Evolutionary conservation across 2,888 invertebrate genomes (phyloP).

Genomic region (Teleiodes luculella): DNA sequence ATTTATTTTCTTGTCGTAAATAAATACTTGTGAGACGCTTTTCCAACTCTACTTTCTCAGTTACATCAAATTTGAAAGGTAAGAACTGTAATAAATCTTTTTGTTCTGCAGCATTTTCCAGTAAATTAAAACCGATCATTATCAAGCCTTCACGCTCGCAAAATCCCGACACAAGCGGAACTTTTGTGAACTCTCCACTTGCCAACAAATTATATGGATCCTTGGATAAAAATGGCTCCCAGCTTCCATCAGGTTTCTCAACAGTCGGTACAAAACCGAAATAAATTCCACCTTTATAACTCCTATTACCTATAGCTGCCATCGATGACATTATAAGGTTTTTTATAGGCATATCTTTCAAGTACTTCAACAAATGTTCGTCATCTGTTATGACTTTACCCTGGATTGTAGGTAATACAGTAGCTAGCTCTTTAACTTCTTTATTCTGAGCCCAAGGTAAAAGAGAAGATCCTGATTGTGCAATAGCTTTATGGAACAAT

Average conservation of each 20-base stretch:
- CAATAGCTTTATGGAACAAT: slow-evolving; percentile 74
- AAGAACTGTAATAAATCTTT: slow-evolving; percentile 51
- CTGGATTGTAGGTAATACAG: slow-evolving; percentile 45
- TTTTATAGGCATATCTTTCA: slow-evolving; percentile 47
- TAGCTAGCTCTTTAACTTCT: slow-evolving; percentile 45
- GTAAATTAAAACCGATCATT: slow-evolving; percentile 34
- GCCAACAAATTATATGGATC: slow-evolving; percentile 54
- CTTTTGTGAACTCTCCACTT: slow-evolving; percentile 62
- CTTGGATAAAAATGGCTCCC: slow-evolving; percentile 65
- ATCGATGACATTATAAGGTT: slow-evolving; percentile 53
- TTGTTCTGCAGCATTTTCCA: slow-evolving; percentile 39
- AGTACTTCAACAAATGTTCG: slow-evolving; percentile 44
- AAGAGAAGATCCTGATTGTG: slow-evolving; percentile 75
- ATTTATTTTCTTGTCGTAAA: slow-evolving; percentile 52
- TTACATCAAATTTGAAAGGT: slow-evolving; percentile 45
- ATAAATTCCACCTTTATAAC: slow-evolving; percentile 52
- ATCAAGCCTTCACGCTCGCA: slow-evolving; percentile 68
- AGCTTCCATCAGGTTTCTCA: slow-evolving; percentile 50
- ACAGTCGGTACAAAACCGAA: slow-evolving; percentile 74
- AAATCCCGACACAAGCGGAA: slow-evolving; percentile 72
- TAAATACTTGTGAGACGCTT: slow-evolving; percentile 59
- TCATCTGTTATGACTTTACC: slow-evolving; percentile 38
- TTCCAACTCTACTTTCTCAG: slow-evolving; percentile 42
- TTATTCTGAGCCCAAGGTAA: slow-evolving; percentile 66
- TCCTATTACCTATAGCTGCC: slow-evolving; percentile 34